Percentiles rank a stretch among this genome's conserved stretches.
These are phyloP conservation scores for Andinoacara biseriatus DNA, from an alignment of 2,113 vertebrate species.

Conservation along the genomic window DNA sequence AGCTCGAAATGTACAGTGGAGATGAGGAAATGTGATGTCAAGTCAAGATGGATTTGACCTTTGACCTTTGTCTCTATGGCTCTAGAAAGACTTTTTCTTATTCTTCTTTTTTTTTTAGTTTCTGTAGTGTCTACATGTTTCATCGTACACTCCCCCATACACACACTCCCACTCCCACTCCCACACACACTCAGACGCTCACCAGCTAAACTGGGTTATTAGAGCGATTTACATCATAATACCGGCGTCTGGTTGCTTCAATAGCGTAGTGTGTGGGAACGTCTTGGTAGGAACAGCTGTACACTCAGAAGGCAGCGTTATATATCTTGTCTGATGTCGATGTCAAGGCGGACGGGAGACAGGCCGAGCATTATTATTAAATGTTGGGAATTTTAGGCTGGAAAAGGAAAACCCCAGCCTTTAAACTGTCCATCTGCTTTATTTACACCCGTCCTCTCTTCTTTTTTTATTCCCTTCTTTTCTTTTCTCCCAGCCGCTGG, in stretches of 20 bases:
- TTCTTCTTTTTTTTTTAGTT: slow-evolving; percentile 8
- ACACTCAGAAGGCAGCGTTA: slow-evolving; percentile 62
- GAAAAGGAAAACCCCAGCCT: not conserved
- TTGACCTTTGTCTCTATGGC: slow-evolving; percentile 42
- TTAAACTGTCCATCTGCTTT: slow-evolving; percentile 25
- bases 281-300: slow-evolving; percentile 77
- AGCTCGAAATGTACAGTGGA: not conserved
- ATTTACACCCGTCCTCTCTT: slow-evolving; percentile 9
- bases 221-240: slow-evolving; percentile 85
- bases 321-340: slow-evolving; percentile 56
- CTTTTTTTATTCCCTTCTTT: not conserved
- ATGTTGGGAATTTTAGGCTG: not conserved
- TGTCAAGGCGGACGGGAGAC: slow-evolving; percentile 28
- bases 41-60: slow-evolving; percentile 56
- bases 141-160: slow-evolving; percentile 29
- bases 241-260: slow-evolving; percentile 76
- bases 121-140: slow-evolving; percentile 30
- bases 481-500: slow-evolving; percentile 17
- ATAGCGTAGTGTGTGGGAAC: slow-evolving; percentile 79
- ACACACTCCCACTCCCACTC: slow-evolving; percentile 32
- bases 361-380: slow-evolving; percentile 16
- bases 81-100: not conserved
- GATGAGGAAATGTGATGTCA: slow-evolving; percentile 10
- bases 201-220: slow-evolving; percentile 80
- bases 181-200: slow-evolving; percentile 54